These are phyloP conservation scores for Hormiphora californensis DNA, from an alignment of 37 sponge, comb jelly and placozoan species.

Conservation along the genomic window DNA sequence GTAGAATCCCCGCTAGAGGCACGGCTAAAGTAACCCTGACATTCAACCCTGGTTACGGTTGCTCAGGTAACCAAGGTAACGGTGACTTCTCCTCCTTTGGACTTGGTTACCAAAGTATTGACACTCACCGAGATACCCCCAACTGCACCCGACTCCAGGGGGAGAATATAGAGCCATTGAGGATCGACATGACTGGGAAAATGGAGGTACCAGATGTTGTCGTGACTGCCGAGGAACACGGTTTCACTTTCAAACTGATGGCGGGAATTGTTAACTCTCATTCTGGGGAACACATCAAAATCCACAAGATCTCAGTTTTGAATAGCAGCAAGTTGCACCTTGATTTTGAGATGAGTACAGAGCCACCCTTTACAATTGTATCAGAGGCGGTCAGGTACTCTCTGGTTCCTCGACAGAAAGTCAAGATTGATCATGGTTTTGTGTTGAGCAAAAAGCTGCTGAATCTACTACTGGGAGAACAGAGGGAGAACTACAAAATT, in stretches of 20 bases:
- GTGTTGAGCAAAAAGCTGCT: slow-evolving; percentile 2
- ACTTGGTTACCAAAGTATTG: slow-evolving; percentile 10
- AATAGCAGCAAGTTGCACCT: slow-evolving; percentile 42
- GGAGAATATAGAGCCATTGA: slow-evolving; percentile 3
- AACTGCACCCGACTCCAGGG: slow-evolving; percentile 32
- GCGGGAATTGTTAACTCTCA: slow-evolving; percentile 17
- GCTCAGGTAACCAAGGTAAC: neutral
- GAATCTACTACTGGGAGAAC: neutral
- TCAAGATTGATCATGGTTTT: slow-evolving; percentile 37
- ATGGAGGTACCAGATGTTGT: slow-evolving; percentile 43
- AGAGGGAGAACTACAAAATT: no score
- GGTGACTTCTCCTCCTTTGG: slow-evolving; percentile 8
- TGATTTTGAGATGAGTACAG: neutral
- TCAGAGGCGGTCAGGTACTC: neutral
- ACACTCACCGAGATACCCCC: neutral
- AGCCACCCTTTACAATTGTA: slow-evolving; percentile 10
- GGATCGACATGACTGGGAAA: slow-evolving; percentile 53
- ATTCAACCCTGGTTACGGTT: slow-evolving; percentile 5
- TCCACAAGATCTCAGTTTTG: slow-evolving; percentile 40
- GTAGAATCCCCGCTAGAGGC: slow-evolving; percentile 30
- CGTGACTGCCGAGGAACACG: slow-evolving; percentile 45
- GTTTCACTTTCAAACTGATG: slow-evolving; percentile 42
- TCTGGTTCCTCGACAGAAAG: slow-evolving; percentile 17
- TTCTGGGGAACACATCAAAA: slow-evolving; percentile 16
- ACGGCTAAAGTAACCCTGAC: slow-evolving; percentile 23